phyloP scores from a whole-genome alignment of 2,797 vertebrate genomes.

The Sphenopsis melanotis region DNA sequence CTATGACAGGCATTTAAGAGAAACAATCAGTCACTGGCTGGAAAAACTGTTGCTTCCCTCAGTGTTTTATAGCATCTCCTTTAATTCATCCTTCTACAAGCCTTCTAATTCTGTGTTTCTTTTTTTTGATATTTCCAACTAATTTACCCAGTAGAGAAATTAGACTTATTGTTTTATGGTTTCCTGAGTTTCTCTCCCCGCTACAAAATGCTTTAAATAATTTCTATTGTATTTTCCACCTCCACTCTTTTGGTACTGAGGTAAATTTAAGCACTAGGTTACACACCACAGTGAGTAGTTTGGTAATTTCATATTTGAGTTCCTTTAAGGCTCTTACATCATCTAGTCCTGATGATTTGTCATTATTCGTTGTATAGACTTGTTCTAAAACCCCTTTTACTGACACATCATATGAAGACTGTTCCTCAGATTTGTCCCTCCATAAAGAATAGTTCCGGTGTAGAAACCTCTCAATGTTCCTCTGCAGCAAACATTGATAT shows the following conservation, averaged over 20 bases:
- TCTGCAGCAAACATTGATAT: neutral
- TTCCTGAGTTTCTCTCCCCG: neutral
- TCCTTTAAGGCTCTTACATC: conserved; percentile 12
- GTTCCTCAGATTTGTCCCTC: neutral
- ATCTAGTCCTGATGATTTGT: conserved; percentile 17
- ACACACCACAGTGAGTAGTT: conserved; percentile 5
- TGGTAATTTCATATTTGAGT: conserved; percentile 31
- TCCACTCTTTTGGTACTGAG: neutral
- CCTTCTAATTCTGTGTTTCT: neutral
- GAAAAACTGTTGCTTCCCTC: neutral
- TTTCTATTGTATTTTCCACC: neutral
- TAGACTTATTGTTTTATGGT: neutral
- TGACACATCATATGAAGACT: neutral
- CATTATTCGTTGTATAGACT: conserved; percentile 4
- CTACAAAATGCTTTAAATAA: neutral
- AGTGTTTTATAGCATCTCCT: neutral
- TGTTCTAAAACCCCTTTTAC: conserved; percentile 14
- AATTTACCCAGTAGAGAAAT: neutral
- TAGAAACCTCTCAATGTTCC: neutral
- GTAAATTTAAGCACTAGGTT: conserved; percentile 12
- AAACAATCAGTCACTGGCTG: neutral
- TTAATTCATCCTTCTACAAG: neutral
- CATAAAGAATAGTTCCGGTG: neutral
- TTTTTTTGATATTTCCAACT: neutral
- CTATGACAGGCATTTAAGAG: neutral